Evolutionary conservation across 2,113 vertebrate species (phyloP).

Genomic region (Coturnix japonica): DNA sequence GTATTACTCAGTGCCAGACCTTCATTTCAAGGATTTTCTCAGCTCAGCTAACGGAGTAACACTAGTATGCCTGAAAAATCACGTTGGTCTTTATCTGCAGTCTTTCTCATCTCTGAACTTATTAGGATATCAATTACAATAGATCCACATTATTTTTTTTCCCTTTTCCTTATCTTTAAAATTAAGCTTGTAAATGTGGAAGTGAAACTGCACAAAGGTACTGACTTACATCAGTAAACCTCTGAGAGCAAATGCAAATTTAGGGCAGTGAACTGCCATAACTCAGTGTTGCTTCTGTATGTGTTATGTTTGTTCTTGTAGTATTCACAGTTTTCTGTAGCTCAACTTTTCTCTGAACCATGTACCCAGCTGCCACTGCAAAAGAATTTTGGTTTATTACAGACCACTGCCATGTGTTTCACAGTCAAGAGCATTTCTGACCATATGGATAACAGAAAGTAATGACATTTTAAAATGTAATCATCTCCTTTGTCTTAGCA

Average conservation of each 20-base stretch:
- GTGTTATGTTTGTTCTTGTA: not conserved
- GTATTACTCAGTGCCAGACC: not conserved
- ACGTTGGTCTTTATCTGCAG: not conserved
- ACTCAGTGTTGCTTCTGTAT: not conserved
- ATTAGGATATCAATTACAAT: not conserved
- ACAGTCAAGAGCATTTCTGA: not conserved
- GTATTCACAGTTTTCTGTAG: not conserved
- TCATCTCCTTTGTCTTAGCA: not conserved
- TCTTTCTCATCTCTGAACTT: not conserved
- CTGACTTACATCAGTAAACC: not conserved
- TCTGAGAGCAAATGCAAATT: not conserved
- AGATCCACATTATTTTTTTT: not conserved
- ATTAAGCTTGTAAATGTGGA: not conserved
- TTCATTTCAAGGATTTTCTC: not conserved
- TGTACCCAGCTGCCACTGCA: not conserved
- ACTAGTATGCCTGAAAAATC: not conserved
- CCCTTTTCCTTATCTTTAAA: not conserved
- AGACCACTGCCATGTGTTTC: not conserved
- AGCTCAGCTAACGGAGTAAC: not conserved
- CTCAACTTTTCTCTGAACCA: not conserved
- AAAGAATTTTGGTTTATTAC: not conserved
- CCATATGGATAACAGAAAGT: not conserved
- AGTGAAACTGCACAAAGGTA: not conserved
- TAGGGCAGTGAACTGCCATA: not conserved
- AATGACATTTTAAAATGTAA: not conserved